Base-by-base conservation (phyloP, 2,888 invertebrate species). In the Nephrotoma guestfalica region DNA sequence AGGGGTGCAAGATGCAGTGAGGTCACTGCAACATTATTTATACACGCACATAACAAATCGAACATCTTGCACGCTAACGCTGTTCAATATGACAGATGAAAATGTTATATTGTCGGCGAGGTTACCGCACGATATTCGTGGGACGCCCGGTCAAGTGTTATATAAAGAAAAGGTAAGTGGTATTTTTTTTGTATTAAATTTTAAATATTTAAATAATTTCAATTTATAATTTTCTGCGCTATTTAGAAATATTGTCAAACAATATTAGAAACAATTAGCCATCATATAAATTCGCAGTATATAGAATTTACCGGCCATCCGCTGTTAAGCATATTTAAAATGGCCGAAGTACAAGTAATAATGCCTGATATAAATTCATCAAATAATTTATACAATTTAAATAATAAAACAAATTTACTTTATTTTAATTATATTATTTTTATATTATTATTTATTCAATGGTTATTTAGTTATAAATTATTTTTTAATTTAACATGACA, bases 291-390 rank as follows among this genome's bases (percentile, higher is more conserved):
- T 92, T 94, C 95, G 86, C 95, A 96, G 89, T 95, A 96, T 91
- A 95, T 96, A 88, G 96, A 97, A 90, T 95, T 97, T 88, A 95
- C 96, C 90, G 96, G 97, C 86, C 97, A 97, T 91, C 94, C 96
- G 87, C 93, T 97, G 51, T 93, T 97, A 87, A 97, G 97, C 89
- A 97, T 97, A 91, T 96, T 97, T 93, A 97, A 97, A 93, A 96
- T 97, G 93, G 97, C 97, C 86, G 97, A 97, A 93, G 97, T 97
- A 86, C 97, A 97, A 91, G 95, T 97, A 86, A 95, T 96, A 88
- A 95, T 96, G 91, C 96, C 96, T 86, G 91, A 91, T 86, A 18
- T 87, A 15, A 88, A 85, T 43, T 85, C 85, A 18, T 42, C 85
- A 15, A 84, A 84, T 41, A 84, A 41, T 41, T 84, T 84, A 42